Evolutionary conservation across 2,888 invertebrate genomes (phyloP), one percentile per base, ranked within the genome.

Genomic region (Apamea anceps): DNA sequence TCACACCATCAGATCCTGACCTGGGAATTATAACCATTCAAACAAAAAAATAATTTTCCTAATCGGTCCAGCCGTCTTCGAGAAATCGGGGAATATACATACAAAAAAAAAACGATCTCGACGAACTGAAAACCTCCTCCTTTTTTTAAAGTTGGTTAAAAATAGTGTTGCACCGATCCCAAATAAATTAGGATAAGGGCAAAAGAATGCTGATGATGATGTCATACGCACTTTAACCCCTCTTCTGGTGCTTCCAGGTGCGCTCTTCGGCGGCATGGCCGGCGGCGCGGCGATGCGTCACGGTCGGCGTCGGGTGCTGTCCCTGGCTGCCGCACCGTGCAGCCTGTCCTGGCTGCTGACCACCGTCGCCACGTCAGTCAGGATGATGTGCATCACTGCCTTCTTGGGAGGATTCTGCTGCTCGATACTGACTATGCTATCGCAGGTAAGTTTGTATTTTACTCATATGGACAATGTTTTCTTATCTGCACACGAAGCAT

Each of bases 371-470:
- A 98, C 98, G 63, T 98, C 98, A 68, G 98, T 98, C 15, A 97
- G 98, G 91, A 97, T 98, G 95, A 98, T 99, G 97, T 98, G 98
- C 95, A 97, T 98, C 89, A 98, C 99, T 0, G 98, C 99, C 77
- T 98, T 99, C 93, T 95, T 99, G 80, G 99, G 98, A 68, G 99
- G 99, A 0, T 98, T 98, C 92, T 98, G 98, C 94, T 98, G 98
- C 90, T 98, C 98, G 25, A 98, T 98, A 90, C 97, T 98, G 60
- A 98, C 98, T 28, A 98, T 98, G 95, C 97, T 98, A 60, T 98
- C 98, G 82, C 98, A 97, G 97, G 98, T 98, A 89, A 86, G 90
- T 48, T 37, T 7, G 8, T 8, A 25, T 0, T 21, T 4, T n/a
- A 13, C 2, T 63, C 15, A 0, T 51, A 8, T 1, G 5, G 15